Evolutionary conservation across 2,888 invertebrate species (phyloP), one percentile per base, ranked within the genome.

Genomic region (Cyrtodaria siliqua): DNA sequence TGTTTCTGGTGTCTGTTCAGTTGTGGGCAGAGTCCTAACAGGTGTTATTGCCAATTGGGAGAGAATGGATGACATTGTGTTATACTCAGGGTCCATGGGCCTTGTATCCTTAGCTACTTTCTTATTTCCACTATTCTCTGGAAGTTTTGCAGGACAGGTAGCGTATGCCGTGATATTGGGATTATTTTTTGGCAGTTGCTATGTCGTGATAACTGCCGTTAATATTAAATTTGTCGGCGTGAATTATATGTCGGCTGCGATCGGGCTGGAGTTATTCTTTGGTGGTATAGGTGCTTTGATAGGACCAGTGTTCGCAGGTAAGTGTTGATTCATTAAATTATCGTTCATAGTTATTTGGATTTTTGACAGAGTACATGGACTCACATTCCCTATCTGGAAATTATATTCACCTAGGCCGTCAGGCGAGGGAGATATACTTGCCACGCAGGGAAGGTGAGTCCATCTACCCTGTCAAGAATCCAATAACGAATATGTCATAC

Each of bases 301-400:
- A 6, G 77, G 77, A 33, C 77, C 77, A 53, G 68, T 77, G 8
- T 26, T 71, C 44, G 77, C 71, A 57, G 77, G 77, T 76, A 60
- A 12, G n/a, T n/a, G n/a, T n/a, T n/a, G n/a, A n/a, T n/a, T n/a
- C n/a, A n/a, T n/a, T n/a, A n/a, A n/a, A n/a, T n/a, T n/a, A n/a
- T n/a, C n/a, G n/a, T n/a, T n/a, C n/a, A n/a, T n/a, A n/a, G n/a
- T n/a, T n/a, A n/a, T n/a, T n/a, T n/a, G n/a, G n/a, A n/a, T n/a
- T n/a, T n/a, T n/a, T n/a, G n/a, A n/a, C n/a, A n/a, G n/a, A n/a
- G n/a, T n/a, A n/a, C n/a, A n/a, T n/a, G n/a, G n/a, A n/a, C n/a
- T n/a, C n/a, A n/a, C n/a, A n/a, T n/a, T n/a, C n/a, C n/a, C n/a
- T n/a, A n/a, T n/a, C n/a, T n/a, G n/a, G n/a, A n/a, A n/a, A n/a